Base-by-base conservation (phyloP, 37 sponge, comb jelly and placozoan genomes). In the Oscarella lobularis region DNA sequence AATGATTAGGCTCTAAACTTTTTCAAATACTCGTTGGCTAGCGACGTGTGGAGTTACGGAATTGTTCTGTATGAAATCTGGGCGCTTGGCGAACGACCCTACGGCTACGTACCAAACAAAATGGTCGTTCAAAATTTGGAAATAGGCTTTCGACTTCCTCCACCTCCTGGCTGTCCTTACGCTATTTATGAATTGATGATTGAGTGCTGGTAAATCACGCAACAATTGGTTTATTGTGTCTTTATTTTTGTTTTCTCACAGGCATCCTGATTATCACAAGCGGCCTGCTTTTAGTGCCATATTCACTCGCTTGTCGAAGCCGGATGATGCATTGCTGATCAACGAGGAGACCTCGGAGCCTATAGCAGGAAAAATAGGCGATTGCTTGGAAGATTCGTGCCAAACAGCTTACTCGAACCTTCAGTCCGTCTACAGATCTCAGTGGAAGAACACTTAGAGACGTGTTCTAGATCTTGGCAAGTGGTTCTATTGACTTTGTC, bases 1-100 rank as follows among this genome's bases (percentile, higher is more conserved):
- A 27, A 48, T 20, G 20, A 27, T 27, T 20, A 48, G 60, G 60
- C 60, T 48, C 14, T 48, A 48, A 20, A 27, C 20, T 48, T 27
- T 48, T 27, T 27, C 14, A 48, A 48, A 48, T 48, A 48, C 20
- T 48, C 60, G 60, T 27, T 20, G 60, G 60, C 60, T 20, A 48
- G 60, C 60, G 60, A 48, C 60, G 60, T 48, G 60, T 48, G 60
- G 60, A 48, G 60, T 48, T 48, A 48, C 20, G 60, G 60, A 27
- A 48, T 48, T 20, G 60, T 48, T 9, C 20, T 48, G 60, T 48
- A 48, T 20, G 60, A 48, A 20, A 48, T 48, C 14, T 48, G 60
- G 60, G 20, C 60, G 60, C 9, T 48, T 48, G 60, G 60, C 9
- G 60, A 48, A 48, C 9, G 20, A 20, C 60, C 60, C 9, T 48